These are phyloP conservation scores for Typhlomys cinereus DNA, from an alignment of 2,113 vertebrate genomes.

Conservation along the genomic window DNA sequence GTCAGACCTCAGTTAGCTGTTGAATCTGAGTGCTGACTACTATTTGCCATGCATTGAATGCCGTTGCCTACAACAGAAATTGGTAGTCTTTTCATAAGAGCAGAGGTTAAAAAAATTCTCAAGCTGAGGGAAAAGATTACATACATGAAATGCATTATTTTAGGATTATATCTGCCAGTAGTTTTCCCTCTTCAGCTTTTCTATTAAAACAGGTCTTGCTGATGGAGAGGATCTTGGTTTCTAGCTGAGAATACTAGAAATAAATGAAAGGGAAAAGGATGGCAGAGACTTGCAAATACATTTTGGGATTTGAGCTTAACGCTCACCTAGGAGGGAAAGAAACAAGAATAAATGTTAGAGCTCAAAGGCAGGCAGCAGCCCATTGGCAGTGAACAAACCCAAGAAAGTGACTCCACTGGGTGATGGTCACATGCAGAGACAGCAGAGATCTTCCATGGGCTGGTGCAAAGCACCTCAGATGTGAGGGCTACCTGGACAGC, in stretches of 20 bases:
- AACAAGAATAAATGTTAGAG: not conserved
- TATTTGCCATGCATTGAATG: not conserved
- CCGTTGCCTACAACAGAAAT: not conserved
- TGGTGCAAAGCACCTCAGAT: not conserved
- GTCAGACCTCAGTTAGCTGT: not conserved
- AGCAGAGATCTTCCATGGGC: not conserved
- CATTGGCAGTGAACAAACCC: conserved; percentile 49
- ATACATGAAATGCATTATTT: not conserved
- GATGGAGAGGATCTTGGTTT: not conserved
- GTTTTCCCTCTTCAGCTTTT: not conserved
- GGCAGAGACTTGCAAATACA: not conserved
- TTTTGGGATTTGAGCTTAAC: not conserved
- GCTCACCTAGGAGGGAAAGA: not conserved
- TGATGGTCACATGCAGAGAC: not conserved
- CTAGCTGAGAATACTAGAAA: not conserved
- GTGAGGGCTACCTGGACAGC: not conserved
- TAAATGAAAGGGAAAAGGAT: not conserved
- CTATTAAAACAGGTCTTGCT: not conserved
- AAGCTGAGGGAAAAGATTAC: not conserved
- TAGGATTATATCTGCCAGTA: not conserved
- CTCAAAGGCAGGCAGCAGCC: not conserved
- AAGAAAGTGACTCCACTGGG: not conserved
- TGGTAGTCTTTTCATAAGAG: not conserved
- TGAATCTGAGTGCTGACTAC: not conserved
- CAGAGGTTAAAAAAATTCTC: not conserved